These are phyloP conservation scores for Chiridota heheva DNA, from an alignment of 35 echinoderm and acorn worm genomes.

Conservation along the genomic window DNA sequence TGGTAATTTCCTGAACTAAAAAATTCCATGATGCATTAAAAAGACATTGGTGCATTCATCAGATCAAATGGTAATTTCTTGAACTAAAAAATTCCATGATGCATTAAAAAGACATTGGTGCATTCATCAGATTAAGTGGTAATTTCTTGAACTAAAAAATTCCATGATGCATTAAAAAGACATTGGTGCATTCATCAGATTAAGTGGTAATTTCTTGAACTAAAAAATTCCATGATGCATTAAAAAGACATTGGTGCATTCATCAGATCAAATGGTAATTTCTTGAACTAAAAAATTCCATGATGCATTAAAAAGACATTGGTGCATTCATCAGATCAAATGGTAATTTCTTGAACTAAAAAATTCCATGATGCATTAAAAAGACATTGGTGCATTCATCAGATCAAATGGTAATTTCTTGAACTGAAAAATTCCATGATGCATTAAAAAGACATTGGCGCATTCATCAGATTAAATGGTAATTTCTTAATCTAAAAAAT, in stretches of 20 bases:
- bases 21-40: constrained; percentile 44
- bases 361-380: constrained; percentile 44
- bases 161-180: constrained; percentile 43
- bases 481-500: constrained; percentile 46
- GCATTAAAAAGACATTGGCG: constrained; percentile 39
- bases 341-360: constrained; percentile 49
- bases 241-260: constrained; percentile 49
- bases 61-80: constrained; percentile 59
- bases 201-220: constrained; percentile 55
- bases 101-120: constrained; percentile 39
- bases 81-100: constrained; percentile 42
- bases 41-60: constrained; percentile 41
- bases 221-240: constrained; percentile 39
- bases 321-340: constrained; percentile 59
- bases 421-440: constrained; percentile 45
- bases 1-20: constrained; percentile 47
- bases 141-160: constrained; percentile 49
- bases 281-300: constrained; percentile 48
- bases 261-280: constrained; percentile 51
- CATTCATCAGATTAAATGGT: constrained; percentile 54
- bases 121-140: constrained; percentile 53
- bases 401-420: constrained; percentile 59
- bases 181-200: constrained; percentile 44
- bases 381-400: constrained; percentile 41
- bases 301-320: constrained; percentile 33